A percentile compares a stretch with the other conserved stretches of the same genome.
Conservation (phyloP, 2,797 vertebrate genomes). For the Melanotaenia nigrans region DNA sequence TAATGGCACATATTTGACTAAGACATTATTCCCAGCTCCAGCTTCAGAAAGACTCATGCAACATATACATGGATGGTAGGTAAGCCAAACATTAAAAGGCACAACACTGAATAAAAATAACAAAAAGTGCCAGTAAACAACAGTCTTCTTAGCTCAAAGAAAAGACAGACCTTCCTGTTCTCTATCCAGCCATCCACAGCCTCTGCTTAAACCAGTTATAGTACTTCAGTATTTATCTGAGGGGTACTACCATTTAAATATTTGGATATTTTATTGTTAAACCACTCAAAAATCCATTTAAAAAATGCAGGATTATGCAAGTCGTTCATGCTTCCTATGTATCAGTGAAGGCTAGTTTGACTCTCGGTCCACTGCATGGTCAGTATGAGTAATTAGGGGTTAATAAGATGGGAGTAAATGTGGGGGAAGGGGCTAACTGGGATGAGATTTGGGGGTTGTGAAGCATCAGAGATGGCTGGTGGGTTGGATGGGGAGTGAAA, state of each 20-base stretch:
- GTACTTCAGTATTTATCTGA: neutral
- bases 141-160: neutral
- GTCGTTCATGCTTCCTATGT: conserved; percentile 31
- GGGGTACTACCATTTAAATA: neutral
- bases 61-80: too few relatives aligned
- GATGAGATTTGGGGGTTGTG: conserved; percentile 78
- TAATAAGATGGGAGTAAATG: conserved; percentile 80
- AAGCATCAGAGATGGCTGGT: conserved; percentile 54
- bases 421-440: conserved; percentile 73
- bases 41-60: too few relatives aligned
- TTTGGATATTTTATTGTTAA: neutral
- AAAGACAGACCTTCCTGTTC: conserved; percentile 15
- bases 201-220: too few relatives aligned
- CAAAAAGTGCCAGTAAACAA: neutral
- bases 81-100: neutral
- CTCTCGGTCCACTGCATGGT: conserved; percentile 65
- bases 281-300: conserved; percentile 1
- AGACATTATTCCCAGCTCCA: neutral
- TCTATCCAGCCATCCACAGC: neutral
- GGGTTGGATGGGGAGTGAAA: conserved; percentile 45
- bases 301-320: conserved; percentile 22
- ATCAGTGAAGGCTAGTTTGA: conserved; percentile 27
- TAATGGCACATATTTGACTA: neutral
- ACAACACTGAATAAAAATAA: neutral
- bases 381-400: conserved; percentile 79